Base-by-base conservation (phyloP, 2,797 vertebrate genomes). In the Danio choprae region DNA sequence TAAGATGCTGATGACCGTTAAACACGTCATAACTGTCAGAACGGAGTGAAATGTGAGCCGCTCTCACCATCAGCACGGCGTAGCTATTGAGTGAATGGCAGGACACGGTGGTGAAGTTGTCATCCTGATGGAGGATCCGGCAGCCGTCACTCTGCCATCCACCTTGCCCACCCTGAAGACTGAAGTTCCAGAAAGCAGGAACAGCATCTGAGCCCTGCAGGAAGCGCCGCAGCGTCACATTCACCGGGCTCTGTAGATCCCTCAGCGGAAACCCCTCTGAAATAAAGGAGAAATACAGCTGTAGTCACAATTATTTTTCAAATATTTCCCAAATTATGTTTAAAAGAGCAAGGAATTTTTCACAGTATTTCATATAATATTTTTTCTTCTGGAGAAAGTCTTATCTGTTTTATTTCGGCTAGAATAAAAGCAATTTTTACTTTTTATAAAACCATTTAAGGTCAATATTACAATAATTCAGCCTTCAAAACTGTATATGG, bases 91-190 rank as follows among this genome's bases (percentile, higher is more conserved):
- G 94, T 11, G 96, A 94, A 87, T 92, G 91, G 88, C 97, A 99
- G 81, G 98, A 98, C 59, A 99, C 94, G 43, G 95, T 96, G 3
- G 97, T 98, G 85, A 97, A 94, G 71, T 98, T 99, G 87, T 98
- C 95, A 18, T 97, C 96, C 0, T 97, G 96, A 38, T 93, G 91
- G 72, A 97, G 91, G 71, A 98, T 95, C 76, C 85, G 93, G 91
- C 97, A 99, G 56, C 96, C 95, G 6, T 97, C 95, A 0, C 94
- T 96, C 83, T 95, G 95, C 98, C 98, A 98, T 46, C 96, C 96
- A 2, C 98, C 97, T 68, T 96, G 96, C 72, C 96, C 96, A 0
- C 95, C 96, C 51, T 92, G 93, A 62, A 97, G 89, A 84, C 95
- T 95, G 38, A 95, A 94, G 91, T 99, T 96, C 98, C 98, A 99